These are phyloP conservation scores for Eilema caniola DNA, from an alignment of 2,888 invertebrate species.

Conservation along the genomic window DNA sequence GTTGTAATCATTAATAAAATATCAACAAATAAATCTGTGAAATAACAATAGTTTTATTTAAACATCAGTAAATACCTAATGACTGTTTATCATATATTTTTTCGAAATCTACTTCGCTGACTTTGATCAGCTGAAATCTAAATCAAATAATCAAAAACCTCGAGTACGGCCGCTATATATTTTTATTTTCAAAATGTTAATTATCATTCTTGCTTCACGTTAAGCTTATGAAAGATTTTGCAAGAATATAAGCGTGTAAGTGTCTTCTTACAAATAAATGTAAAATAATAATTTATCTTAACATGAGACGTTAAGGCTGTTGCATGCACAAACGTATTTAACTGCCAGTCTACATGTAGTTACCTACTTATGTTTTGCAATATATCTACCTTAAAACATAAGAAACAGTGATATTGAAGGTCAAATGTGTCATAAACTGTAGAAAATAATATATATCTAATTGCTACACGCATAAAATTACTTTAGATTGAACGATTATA, in stretches of 20 bases:
- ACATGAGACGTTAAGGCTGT: constrained; percentile 24
- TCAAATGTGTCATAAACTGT: constrained; percentile 30
- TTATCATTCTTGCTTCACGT: neutral
- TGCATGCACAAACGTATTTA: constrained; percentile 46
- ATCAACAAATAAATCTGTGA: too few species aligned
- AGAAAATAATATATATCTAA: constrained; percentile 37
- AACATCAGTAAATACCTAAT: too few species aligned
- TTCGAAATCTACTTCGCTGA: neutral
- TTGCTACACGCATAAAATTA: constrained; percentile 39
- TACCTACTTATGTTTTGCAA: constrained; percentile 36
- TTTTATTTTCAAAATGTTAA: neutral
- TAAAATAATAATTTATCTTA: constrained; percentile 8
- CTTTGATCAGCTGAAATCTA: neutral
- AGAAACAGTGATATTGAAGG: constrained; percentile 52
- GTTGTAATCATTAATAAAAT: too few species aligned
- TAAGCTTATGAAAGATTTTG: constrained; percentile 3
- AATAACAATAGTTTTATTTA: too few species aligned
- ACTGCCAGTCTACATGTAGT: constrained; percentile 31
- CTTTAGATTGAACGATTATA: neutral
- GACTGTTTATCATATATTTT: too few species aligned
- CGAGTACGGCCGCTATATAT: too few species aligned
- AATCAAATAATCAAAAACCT: too few species aligned
- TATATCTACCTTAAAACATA: constrained; percentile 31
- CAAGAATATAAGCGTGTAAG: constrained; percentile 15
- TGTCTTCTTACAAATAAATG: neutral